Evolutionary conservation across 1,140 invertebrate genomes (phyloP).

Genomic region (Aricia agestis): DNA sequence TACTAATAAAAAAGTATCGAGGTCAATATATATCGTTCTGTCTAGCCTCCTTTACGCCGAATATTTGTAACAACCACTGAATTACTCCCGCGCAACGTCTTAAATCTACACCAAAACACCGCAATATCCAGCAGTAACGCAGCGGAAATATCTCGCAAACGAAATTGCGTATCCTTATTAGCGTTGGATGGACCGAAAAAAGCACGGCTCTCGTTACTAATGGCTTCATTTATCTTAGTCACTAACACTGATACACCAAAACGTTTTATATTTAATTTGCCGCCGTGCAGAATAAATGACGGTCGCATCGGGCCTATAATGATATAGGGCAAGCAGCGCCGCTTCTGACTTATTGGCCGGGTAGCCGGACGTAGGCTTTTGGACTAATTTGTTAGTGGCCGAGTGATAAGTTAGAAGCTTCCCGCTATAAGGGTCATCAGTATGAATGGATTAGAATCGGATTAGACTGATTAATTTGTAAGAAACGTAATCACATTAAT

Average conservation of each 20-base stretch:
- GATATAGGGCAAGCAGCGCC: slow-evolving; percentile 59
- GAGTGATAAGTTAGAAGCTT: slow-evolving; percentile 69
- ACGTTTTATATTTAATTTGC: slow-evolving; percentile 76
- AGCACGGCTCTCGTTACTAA: slow-evolving; percentile 73
- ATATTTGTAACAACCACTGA: no score
- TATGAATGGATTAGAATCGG: slow-evolving; percentile 32
- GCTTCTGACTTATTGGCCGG: slow-evolving; percentile 61
- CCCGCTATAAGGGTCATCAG: slow-evolving; percentile 40
- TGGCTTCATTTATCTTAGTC: slow-evolving; percentile 75
- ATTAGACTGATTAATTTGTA: slow-evolving; percentile 21
- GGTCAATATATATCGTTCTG: no score
- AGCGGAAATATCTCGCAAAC: background rate
- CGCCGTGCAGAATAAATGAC: slow-evolving; percentile 72
- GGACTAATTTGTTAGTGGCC: slow-evolving; percentile 69
- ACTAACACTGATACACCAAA: slow-evolving; percentile 74
- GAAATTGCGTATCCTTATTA: slow-evolving; percentile 33
- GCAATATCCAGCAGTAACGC: no score
- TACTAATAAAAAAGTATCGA: no score
- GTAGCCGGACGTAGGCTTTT: slow-evolving; percentile 57
- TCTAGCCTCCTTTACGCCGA: no score
- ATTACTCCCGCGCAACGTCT: no score
- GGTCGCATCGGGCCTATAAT: slow-evolving; percentile 63
- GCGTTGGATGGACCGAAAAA: slow-evolving; percentile 70
- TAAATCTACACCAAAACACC: no score
- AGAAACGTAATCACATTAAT: slow-evolving; percentile 20